These are phyloP conservation scores for Bursaphelenchus mucronatus DNA, from an alignment of 1,140 invertebrate genomes.

Conservation along the genomic window DNA sequence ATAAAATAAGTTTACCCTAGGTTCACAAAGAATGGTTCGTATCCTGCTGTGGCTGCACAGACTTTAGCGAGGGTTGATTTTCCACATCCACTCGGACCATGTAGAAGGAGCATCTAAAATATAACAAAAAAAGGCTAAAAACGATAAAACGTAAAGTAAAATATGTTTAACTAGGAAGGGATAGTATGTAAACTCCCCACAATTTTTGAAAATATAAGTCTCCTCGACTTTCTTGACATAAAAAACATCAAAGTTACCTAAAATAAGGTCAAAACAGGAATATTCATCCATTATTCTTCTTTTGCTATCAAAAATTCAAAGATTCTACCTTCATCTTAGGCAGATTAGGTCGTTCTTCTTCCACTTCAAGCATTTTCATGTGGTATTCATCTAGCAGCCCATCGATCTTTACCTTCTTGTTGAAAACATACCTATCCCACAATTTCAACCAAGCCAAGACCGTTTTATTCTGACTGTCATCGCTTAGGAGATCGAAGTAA, in stretches of 20 bases:
- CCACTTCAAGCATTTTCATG: constrained; percentile 6
- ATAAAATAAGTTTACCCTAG: neutral
- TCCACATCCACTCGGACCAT: constrained; percentile 4
- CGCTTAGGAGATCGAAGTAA: constrained; percentile 3
- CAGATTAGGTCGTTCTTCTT: constrained; percentile 6
- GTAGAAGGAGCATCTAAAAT: constrained; percentile 13
- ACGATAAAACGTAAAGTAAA: too few relatives aligned
- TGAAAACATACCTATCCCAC: constrained; percentile 14
- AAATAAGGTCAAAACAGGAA: constrained; percentile 1
- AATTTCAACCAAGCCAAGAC: constrained; percentile 8
- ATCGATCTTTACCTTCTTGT: neutral
- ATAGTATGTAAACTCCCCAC: too few relatives aligned
- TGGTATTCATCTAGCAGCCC: neutral
- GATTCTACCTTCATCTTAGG: constrained; percentile 10
- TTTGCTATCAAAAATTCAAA: neutral
- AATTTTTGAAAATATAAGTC: too few relatives aligned
- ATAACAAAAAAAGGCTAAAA: too few relatives aligned
- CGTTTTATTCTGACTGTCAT: constrained; percentile 8
- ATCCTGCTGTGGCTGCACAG: constrained; percentile 3
- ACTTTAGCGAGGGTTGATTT: constrained; percentile 13
- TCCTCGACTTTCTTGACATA: too few relatives aligned
- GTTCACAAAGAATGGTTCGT: constrained; percentile 8
- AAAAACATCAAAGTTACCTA: neutral
- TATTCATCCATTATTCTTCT: neutral
- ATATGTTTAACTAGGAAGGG: too few relatives aligned